Base-by-base conservation (phyloP, 2,113 vertebrate species). In the Abramis brama region DNA sequence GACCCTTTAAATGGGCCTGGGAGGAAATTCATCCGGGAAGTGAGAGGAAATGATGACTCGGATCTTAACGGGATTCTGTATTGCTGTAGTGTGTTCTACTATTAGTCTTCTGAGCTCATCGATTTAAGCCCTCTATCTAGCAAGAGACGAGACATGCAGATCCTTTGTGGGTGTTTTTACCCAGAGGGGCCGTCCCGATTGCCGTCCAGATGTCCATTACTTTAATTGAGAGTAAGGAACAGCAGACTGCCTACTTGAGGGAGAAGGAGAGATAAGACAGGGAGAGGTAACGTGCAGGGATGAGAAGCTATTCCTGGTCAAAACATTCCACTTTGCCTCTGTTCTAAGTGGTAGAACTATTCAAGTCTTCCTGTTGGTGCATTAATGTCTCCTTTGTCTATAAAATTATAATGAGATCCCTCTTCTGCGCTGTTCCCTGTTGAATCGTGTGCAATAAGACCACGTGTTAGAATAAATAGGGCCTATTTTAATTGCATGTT, bases 171-270 rank as follows among this genome's bases (percentile, higher is more conserved):
- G 82, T 81, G 86, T 87, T 76, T 79, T 82, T 73, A 83, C 84
- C 71, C 75, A 21, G 86, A 87, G 85, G 64, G 6, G 36, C n/a
- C 23, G 60, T 27, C n/a, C 60, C 45, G 85, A 85, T 82, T 82
- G 82, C 82, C 19, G 39, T 87, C 82, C 88, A 89, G 88, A 89
- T 89, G 88, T 89, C 88, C 88, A 89, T 89, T 89, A 89, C 82
- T 68, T 82, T 89, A 89, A 89, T 89, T 85, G 78, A 89, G 84
- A 87, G 57, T 81, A 89, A 82, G 85, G 78, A 86, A 79, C 62
- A 78, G 85, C 85, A 82, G 88, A 70, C 78, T 82, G 82, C 39
- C 82, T 85, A 85, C n/a, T 85, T 82, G 64, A 39, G 66, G 62
- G 30, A 36, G 74, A 83, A 55, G 1, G 43, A 75, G 57, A 68